Evolutionary conservation across 2,113 vertebrate species (phyloP), one percentile per base, ranked within the genome.

Genomic region (Prunella himalayana): DNA sequence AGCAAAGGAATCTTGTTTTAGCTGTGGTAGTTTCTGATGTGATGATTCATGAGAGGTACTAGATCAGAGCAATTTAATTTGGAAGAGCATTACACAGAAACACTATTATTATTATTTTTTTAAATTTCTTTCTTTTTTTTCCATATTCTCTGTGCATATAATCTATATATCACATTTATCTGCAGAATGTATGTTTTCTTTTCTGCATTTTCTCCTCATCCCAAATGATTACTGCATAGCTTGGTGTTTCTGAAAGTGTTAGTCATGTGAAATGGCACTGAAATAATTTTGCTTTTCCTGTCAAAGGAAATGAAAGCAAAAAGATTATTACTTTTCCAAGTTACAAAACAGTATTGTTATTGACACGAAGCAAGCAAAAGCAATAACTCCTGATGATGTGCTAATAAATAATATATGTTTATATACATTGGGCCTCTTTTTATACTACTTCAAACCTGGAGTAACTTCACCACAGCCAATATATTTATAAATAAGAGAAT

Each of bases 291-390:
- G 28, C 8, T 85, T 77, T 82, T 90, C 75, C 82, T n/a, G 24
- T 80, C 50, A 80, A 77, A 92, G 90, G 90, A 94, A 96, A 95
- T 76, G 81, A 95, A 95, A 96, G 41, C 19, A 80, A 92, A 95
- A 85, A 85, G 61, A 69, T 87, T 85, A 95, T 92, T 91, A 54
- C 75, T 94, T 90, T 70, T 91, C 78, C 30, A 73, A 80, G 84
- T 47, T 73, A 70, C 45, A 77, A 80, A 79, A 42, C 16, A 51
- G 45, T 70, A 61, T 41, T 77, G 24, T 54, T 93, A 77, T 90
- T 81, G 92, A 86, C 68, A 77, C 0, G 7, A 95, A 93, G 33
- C 8, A 45, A 89, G 13, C 50, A 65, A 63, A 88, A 94, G 39
- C 70, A 91, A 66, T 91, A 91, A 91, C 81, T 95, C 56, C 33